Percentiles rank a stretch among this genome's conserved stretches.
Conservation (phyloP, 2,113 vertebrate genomes). For the Sigmodon hispidus region DNA sequence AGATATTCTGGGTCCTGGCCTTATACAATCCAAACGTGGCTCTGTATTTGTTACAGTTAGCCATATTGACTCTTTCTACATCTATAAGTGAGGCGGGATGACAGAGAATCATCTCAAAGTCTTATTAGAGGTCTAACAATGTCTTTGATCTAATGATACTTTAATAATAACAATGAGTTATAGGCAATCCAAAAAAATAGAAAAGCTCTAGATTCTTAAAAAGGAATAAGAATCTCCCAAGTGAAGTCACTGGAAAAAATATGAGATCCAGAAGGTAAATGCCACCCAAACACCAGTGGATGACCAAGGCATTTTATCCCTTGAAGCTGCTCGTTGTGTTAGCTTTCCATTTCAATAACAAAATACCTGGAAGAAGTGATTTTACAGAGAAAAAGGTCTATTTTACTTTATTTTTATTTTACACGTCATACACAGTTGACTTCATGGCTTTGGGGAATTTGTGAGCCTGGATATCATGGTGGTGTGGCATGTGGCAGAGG, state of each 20-base stretch:
- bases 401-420: background rate
- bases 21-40: background rate
- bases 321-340: background rate
- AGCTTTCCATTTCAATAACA: background rate
- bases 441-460: background rate
- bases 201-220: conserved; percentile 39
- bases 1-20: background rate
- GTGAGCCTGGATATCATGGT: background rate
- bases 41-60: background rate
- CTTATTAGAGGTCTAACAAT: background rate
- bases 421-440: background rate
- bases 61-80: background rate
- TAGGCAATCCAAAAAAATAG: background rate
- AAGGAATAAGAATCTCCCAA: background rate
- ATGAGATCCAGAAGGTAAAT: background rate
- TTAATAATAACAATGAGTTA: conserved; percentile 37
- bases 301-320: background rate
- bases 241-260: background rate
- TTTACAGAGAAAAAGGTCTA: background rate
- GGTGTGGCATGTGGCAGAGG: background rate
- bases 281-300: background rate
- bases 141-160: conserved; percentile 8
- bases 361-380: background rate
- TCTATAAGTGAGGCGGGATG: background rate
- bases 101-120: background rate